Percentiles rank a stretch among this genome's conserved stretches.
These are phyloP conservation scores for Caiman crocodilus DNA, from an alignment of 2,797 vertebrate genomes.

Conservation along the genomic window DNA sequence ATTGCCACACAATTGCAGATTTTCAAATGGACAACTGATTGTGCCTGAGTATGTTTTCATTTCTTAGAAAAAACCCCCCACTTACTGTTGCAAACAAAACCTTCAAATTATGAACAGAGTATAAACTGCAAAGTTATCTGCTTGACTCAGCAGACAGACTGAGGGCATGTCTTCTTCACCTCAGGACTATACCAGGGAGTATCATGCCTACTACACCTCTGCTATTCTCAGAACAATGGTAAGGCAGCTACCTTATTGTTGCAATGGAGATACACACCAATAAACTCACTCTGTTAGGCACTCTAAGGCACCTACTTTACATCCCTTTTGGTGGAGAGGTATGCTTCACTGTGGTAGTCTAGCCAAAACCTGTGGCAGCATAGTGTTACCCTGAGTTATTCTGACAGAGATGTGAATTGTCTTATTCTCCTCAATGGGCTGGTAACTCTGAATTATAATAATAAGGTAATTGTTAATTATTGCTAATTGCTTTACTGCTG, in stretches of 20 bases:
- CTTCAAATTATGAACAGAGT: neutral
- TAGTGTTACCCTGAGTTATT: neutral
- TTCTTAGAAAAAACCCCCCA: neutral
- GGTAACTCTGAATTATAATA: neutral
- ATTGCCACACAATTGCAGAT: neutral
- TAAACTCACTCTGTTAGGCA: too few relatives aligned
- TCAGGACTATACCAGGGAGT: too few relatives aligned
- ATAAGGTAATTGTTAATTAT: neutral
- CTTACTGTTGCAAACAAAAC: neutral
- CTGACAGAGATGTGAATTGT: rapidly evolving
- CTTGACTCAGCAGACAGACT: neutral
- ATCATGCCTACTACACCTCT: too few relatives aligned
- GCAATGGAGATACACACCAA: too few relatives aligned
- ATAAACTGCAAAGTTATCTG: neutral
- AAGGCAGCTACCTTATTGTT: too few relatives aligned
- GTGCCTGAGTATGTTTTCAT: neutral
- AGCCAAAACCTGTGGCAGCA: too few relatives aligned
- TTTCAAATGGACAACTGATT: neutral
- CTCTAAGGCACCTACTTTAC: too few relatives aligned
- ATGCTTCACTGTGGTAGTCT: too few relatives aligned
- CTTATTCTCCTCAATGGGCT: neutral
- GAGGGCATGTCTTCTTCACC: neutral
- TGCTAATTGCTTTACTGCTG: neutral
- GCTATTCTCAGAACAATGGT: too few relatives aligned
- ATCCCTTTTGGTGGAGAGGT: too few relatives aligned